These are phyloP conservation scores for Orycteropus afer DNA, from an alignment of 2,113 vertebrate species.

Conservation along the genomic window DNA sequence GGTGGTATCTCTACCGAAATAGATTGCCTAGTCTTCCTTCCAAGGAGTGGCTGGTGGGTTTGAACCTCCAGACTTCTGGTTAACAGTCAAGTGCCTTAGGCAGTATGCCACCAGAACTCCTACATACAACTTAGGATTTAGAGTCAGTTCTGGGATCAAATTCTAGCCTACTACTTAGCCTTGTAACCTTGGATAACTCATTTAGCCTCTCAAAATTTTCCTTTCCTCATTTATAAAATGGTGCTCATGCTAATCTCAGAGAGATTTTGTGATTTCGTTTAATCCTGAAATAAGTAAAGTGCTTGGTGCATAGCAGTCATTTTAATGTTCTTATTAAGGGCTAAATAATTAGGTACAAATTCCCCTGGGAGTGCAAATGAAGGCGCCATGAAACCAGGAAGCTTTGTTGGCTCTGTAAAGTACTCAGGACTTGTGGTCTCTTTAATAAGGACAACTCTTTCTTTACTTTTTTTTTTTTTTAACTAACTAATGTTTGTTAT, in stretches of 20 bases:
- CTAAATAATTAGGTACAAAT: slow-evolving; percentile 22
- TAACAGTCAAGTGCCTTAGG: no score
- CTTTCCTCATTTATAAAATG: slow-evolving; percentile 53
- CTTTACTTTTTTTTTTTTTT: slow-evolving; percentile 33
- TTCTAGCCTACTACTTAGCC: neutral
- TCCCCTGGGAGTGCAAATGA: slow-evolving; percentile 43
- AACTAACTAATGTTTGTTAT: slow-evolving; percentile 30
- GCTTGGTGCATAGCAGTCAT: neutral
- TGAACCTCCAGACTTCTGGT: no score
- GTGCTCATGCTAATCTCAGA: slow-evolving; percentile 41
- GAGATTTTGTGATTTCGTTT: slow-evolving; percentile 53
- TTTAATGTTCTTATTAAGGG: slow-evolving; percentile 41
- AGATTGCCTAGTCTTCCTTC: no score
- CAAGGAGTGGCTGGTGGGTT: no score
- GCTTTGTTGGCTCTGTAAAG: slow-evolving; percentile 37
- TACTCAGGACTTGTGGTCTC: slow-evolving; percentile 12
- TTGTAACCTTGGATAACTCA: neutral
- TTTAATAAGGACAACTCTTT: slow-evolving; percentile 18
- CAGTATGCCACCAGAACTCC: no score
- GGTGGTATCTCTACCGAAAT: no score
- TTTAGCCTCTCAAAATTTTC: slow-evolving; percentile 19
- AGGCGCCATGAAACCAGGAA: slow-evolving; percentile 25
- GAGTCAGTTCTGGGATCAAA: slow-evolving; percentile 9
- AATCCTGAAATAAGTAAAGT: slow-evolving; percentile 43
- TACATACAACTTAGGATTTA: neutral